Conservation (phyloP, 2,113 vertebrate genomes). For the Chamaea fasciata region DNA sequence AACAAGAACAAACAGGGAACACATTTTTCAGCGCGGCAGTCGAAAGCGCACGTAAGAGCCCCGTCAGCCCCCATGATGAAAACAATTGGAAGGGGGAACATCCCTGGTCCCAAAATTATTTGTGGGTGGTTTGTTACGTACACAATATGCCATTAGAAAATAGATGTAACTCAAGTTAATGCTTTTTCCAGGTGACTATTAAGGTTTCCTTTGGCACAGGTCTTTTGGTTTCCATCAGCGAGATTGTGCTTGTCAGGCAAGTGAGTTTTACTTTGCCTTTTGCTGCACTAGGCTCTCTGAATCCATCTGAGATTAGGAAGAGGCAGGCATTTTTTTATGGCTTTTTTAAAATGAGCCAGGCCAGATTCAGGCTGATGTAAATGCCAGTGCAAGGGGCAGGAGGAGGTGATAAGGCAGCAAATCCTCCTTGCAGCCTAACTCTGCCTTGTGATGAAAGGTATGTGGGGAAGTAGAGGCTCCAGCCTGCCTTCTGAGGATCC, state of each 20-base stretch:
- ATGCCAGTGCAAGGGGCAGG: background rate
- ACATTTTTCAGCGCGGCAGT: background rate
- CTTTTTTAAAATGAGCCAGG: background rate
- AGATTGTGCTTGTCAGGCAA: background rate
- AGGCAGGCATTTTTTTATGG: background rate
- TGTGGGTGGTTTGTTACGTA: background rate
- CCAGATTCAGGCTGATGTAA: background rate
- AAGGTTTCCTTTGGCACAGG: background rate
- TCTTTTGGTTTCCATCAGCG: background rate
- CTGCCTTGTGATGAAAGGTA: background rate
- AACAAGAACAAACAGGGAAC: constrained; percentile 61
- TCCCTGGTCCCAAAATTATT: constrained; percentile 26
- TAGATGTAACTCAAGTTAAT: background rate
- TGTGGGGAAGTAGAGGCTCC: background rate
- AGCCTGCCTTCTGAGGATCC: background rate
- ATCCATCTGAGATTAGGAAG: background rate
- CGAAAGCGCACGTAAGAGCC: constrained; percentile 37
- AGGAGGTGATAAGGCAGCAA: background rate
- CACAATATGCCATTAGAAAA: constrained; percentile 26
- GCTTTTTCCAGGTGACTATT: constrained; percentile 9
- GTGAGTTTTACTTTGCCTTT: background rate
- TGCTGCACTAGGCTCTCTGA: background rate
- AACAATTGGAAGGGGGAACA: constrained; percentile 42
- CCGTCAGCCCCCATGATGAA: background rate
- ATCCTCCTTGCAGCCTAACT: background rate